A percentile compares a stretch with the other conserved stretches of the same genome.
phyloP scores from a whole-genome alignment of 1,140 invertebrate species.

The Pogonomyrmex californicus region DNA sequence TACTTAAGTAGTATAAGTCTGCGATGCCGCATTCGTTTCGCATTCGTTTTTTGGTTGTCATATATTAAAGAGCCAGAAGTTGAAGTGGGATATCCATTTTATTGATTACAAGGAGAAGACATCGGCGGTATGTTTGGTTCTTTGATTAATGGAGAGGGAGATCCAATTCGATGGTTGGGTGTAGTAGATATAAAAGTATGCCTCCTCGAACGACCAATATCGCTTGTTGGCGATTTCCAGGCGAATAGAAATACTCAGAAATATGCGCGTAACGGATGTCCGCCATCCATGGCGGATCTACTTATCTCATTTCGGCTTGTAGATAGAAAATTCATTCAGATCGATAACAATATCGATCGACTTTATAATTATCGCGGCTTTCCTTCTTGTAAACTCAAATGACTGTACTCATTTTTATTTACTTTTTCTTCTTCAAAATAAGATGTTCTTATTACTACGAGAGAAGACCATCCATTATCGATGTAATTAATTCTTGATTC shows the following conservation, averaged over 20 bases:
- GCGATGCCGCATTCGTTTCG: background rate
- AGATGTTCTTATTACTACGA: background rate
- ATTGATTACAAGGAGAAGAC: slow-evolving; percentile 43
- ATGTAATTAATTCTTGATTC: slow-evolving; percentile 4
- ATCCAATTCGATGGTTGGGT: slow-evolving; percentile 52
- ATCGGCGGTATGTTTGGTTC: background rate
- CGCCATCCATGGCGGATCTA: slow-evolving; percentile 20
- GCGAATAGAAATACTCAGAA: slow-evolving; percentile 52
- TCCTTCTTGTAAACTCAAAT: background rate
- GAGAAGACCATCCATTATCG: background rate
- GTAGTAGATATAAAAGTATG: background rate
- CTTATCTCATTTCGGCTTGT: slow-evolving; percentile 30
- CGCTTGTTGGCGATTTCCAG: slow-evolving; percentile 59
- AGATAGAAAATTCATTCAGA: slow-evolving; percentile 45
- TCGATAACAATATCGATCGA: slow-evolving; percentile 19
- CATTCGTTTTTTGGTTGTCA: slow-evolving; percentile 8
- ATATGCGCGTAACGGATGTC: slow-evolving; percentile 13
- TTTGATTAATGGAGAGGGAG: slow-evolving; percentile 55
- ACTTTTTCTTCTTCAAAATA: background rate
- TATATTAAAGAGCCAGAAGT: background rate
- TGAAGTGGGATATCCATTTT: slow-evolving; percentile 8
- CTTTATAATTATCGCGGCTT: background rate
- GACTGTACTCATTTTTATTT: background rate
- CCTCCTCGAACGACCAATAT: slow-evolving; percentile 59
- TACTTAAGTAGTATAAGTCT: background rate